Percentiles rank a stretch among this genome's conserved stretches.
Conservation (phyloP, 2,888 invertebrate genomes). For the Chymomyza fuscimana region DNA sequence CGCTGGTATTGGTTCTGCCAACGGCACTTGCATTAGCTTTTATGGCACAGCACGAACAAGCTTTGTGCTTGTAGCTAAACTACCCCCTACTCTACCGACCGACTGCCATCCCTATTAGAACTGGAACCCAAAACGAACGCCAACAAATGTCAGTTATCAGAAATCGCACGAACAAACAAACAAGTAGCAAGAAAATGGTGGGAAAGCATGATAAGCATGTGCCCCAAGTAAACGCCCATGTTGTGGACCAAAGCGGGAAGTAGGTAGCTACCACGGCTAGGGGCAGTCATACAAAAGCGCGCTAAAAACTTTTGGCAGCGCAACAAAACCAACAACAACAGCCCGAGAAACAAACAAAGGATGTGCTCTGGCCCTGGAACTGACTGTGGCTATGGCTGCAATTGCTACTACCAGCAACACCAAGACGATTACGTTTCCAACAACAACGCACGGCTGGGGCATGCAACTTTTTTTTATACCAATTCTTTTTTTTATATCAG, state of each 20-base stretch:
- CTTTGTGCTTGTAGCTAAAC: neutral
- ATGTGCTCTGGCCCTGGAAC: conserved; percentile 21
- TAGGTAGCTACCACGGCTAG: neutral
- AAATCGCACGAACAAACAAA: conserved; percentile 64
- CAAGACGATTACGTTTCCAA: conserved; percentile 45
- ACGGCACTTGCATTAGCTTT: neutral
- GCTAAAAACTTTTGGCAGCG: conserved; percentile 69
- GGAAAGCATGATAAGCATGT: conserved; percentile 54
- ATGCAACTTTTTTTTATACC: neutral
- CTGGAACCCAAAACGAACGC: conserved; percentile 11
- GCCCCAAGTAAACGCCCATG: conserved; percentile 17
- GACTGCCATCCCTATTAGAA: neutral
- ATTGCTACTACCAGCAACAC: conserved; percentile 22
- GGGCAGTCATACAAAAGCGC: conserved; percentile 42
- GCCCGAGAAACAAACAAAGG: conserved; percentile 30
- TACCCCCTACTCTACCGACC: neutral
- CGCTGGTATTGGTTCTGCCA: neutral
- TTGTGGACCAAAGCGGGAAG: conserved; percentile 23
- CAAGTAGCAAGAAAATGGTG: conserved; percentile 68
- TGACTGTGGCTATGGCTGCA: conserved; percentile 14
- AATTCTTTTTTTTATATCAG: neutral
- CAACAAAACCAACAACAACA: conserved; percentile 1
- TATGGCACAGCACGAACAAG: neutral
- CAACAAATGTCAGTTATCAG: conserved; percentile 68
- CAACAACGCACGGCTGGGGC: neutral